Evolutionary conservation across 1,140 invertebrate species (phyloP).

Genomic region (Euwallacea fornicatus): DNA sequence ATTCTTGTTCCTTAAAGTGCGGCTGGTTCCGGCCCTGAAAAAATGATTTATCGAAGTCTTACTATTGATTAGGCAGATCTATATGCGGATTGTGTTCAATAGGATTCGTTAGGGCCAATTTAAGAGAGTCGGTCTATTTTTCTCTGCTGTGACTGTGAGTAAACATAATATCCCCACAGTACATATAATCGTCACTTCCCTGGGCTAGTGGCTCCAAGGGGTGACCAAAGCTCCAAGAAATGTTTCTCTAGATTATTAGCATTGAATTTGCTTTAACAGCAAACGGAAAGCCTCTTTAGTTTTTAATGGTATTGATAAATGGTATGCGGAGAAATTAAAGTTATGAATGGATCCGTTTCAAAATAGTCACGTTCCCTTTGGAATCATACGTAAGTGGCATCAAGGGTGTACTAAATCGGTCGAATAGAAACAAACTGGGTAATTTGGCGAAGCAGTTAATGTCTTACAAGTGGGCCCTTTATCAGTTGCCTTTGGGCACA

Average conservation of each 20-base stretch:
- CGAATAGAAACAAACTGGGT: conserved; percentile 48
- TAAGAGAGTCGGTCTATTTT: conserved; percentile 39
- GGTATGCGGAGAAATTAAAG: not conserved
- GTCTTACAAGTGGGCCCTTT: conserved; percentile 49
- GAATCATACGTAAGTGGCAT: conserved; percentile 35
- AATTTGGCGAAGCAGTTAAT: conserved; percentile 50
- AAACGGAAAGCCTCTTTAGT: no score
- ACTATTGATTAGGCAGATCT: conserved; percentile 42
- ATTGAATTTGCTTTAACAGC: no score
- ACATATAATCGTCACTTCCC: conserved; percentile 32
- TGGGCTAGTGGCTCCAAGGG: not conserved
- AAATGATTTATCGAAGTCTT: conserved; percentile 33
- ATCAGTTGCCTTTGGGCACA: conserved; percentile 43
- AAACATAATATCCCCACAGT: conserved; percentile 36
- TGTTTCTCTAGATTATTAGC: no score
- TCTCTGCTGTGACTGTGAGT: conserved; percentile 29
- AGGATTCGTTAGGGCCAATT: conserved; percentile 46
- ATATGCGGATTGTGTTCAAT: conserved; percentile 41
- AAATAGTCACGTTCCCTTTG: conserved; percentile 27
- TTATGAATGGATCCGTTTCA: conserved; percentile 1
- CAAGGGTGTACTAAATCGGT: conserved; percentile 46
- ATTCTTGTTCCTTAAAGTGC: no score
- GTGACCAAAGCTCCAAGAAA: no score
- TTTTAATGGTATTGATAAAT: not conserved
- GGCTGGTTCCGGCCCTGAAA: conserved; percentile 6